A percentile compares a stretch with the other conserved stretches of the same genome.
These are phyloP conservation scores for Gymnosoma rotundatum DNA, from an alignment of 2,888 invertebrate species.

Conservation along the genomic window DNA sequence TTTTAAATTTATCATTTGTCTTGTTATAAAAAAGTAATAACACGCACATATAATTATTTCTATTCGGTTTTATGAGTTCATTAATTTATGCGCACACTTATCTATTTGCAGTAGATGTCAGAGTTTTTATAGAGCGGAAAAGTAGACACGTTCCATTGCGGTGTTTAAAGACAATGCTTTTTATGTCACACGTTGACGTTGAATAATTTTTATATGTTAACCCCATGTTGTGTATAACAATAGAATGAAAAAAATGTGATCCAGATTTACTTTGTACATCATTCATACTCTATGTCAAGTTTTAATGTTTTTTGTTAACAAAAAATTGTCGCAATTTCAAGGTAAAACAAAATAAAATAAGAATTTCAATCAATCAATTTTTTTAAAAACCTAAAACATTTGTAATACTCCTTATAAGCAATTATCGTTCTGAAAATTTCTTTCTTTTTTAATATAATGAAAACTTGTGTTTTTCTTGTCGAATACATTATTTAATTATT, in stretches of 20 bases:
- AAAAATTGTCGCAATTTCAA: neutral
- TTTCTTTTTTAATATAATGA: too few relatives aligned
- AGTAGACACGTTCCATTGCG: slow-evolving; percentile 64
- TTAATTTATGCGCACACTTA: neutral
- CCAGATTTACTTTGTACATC: neutral
- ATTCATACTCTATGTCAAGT: neutral
- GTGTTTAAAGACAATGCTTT: slow-evolving; percentile 48
- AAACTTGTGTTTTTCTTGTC: too few relatives aligned
- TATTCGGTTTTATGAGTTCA: slow-evolving; percentile 34
- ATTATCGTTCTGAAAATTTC: too few relatives aligned
- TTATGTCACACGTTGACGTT: slow-evolving; percentile 23
- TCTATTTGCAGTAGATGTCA: slow-evolving; percentile 26
- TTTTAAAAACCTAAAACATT: too few relatives aligned
- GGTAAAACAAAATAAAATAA: neutral
- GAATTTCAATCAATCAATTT: neutral
- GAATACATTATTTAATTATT: too few relatives aligned
- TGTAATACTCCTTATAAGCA: too few relatives aligned
- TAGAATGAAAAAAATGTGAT: neutral
- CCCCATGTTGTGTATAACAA: slow-evolving; percentile 17
- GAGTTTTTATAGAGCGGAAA: slow-evolving; percentile 61
- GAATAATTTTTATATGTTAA: slow-evolving; percentile 28
- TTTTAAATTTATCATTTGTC: slow-evolving; percentile 38
- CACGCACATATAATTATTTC: slow-evolving; percentile 64
- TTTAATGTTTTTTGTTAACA: neutral
- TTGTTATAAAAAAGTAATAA: slow-evolving; percentile 26